Conservation (phyloP, 2,113 vertebrate species). For the Microcebus murinus region DNA sequence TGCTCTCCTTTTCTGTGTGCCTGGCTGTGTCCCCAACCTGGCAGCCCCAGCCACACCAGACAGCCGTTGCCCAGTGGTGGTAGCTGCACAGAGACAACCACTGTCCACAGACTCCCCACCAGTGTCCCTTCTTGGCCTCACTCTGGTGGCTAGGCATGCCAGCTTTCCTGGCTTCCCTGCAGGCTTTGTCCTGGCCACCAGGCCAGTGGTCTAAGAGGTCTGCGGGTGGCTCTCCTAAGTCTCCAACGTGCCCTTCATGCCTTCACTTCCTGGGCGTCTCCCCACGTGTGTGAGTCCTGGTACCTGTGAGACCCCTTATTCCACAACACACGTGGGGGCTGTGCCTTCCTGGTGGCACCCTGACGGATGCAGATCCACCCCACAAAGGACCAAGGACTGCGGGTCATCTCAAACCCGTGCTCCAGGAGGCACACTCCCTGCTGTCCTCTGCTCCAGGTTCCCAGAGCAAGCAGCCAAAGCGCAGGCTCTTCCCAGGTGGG, state of each 20-base stretch:
- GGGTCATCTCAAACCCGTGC: not conserved
- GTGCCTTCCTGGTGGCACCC: not conserved
- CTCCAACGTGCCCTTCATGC: too few relatives aligned
- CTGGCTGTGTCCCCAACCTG: not conserved
- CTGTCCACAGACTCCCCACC: rapidly evolving
- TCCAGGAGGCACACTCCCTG: too few relatives aligned
- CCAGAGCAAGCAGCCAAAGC: not conserved
- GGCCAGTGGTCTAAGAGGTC: not conserved
- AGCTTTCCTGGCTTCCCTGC: not conserved
- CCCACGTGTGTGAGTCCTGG: not conserved
- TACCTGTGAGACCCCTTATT: too few relatives aligned
- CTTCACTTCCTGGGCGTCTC: not conserved
- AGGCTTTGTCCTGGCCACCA: too few relatives aligned
- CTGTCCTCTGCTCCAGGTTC: not conserved
- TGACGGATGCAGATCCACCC: not conserved
- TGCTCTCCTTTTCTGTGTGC: not conserved
- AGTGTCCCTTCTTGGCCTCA: rapidly evolving
- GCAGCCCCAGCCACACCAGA: too few relatives aligned
- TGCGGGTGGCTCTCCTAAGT: not conserved
- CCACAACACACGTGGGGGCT: not conserved
- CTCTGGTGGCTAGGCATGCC: not conserved
- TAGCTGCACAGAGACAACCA: rapidly evolving
- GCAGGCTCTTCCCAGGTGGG: not conserved
- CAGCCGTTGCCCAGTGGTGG: rapidly evolving
- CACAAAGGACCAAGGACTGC: not conserved